Evolutionary conservation across 2,113 vertebrate species (phyloP), one percentile per base, ranked within the genome.

Genomic region (Labeo rohita): DNA sequence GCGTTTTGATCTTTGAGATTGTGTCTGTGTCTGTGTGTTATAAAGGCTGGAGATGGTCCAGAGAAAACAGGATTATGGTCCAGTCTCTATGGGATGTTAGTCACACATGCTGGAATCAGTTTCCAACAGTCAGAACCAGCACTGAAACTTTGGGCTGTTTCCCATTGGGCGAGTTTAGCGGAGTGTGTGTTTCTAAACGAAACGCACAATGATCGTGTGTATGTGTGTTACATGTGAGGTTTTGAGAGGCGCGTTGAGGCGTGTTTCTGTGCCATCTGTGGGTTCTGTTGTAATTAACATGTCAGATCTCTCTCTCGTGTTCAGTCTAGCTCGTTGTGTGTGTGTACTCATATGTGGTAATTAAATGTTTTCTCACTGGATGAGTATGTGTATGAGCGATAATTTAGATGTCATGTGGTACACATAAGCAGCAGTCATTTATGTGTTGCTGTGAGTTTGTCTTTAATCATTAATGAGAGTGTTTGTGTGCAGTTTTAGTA

Each of bases 251-350:
- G 75, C 61, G 83, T 80, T 63, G 68, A 83, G 75, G 72, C 84
- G 54, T 45, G 66, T 83, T 77, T 87, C 66, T 79, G 74, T 85
- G 72, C 78, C 80, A 82, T 89, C 83, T 83, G 73, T 75, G 83
- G 75, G 54, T 76, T 83, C 76, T 73, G 77, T 73, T 83, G 86
- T 89, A 87, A 89, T 89, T 89, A 89, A 89, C 36, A 85, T 89
- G 86, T 87, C 86, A 83, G 21, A 49, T 68, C 70, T 86, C 65
- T 85, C 50, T 88, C 65, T 84, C 63, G 49, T 65, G 65, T 52
- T 86, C 85, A 82, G 70, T 86, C 85, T 87, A 59, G 76, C 66
- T 87, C 13, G 49, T 76, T 76, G 49, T 88, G 75, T 81, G 66
- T 80, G 23, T 68, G 75, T 86, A 43, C 68, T 88, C 72, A 49